Evolutionary conservation across 1,140 invertebrate species (phyloP).

Genomic region (Oncopodura yosiiana): DNA sequence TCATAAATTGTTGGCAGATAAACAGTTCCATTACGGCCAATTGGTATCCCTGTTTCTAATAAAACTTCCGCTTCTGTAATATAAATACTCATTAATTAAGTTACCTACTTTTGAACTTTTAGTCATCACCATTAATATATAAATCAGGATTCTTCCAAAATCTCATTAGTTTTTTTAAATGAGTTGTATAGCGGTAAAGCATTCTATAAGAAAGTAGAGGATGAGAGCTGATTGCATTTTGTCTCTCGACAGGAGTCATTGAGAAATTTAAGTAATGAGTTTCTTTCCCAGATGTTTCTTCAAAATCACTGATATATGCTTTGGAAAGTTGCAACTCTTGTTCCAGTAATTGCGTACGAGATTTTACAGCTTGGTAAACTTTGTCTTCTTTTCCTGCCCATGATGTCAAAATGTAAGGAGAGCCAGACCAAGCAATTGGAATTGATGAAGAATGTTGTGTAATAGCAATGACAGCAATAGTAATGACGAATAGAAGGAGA

Average conservation of each 20-base stretch:
- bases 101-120: not conserved
- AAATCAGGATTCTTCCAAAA: not conserved
- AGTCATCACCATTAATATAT: not conserved
- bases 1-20: not conserved
- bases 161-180: not conserved
- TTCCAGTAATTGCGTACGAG: not conserved
- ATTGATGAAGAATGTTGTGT: too few relatives aligned
- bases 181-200: not conserved
- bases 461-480: too few relatives aligned
- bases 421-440: too few relatives aligned
- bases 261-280: too few relatives aligned
- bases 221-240: not conserved
- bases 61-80: not conserved
- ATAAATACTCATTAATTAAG: not conserved
- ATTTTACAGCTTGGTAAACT: not conserved
- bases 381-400: constrained; percentile 4
- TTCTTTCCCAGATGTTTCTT: constrained; percentile 1
- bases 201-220: not conserved
- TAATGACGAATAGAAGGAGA: too few relatives aligned
- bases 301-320: constrained; percentile 1
- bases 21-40: not conserved
- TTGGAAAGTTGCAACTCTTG: too few relatives aligned
- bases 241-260: too few relatives aligned
- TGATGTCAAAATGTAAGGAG: not conserved
- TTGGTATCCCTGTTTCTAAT: not conserved